phyloP scores from a whole-genome alignment of 2,113 vertebrate species.

The Diadophis punctatus region DNA sequence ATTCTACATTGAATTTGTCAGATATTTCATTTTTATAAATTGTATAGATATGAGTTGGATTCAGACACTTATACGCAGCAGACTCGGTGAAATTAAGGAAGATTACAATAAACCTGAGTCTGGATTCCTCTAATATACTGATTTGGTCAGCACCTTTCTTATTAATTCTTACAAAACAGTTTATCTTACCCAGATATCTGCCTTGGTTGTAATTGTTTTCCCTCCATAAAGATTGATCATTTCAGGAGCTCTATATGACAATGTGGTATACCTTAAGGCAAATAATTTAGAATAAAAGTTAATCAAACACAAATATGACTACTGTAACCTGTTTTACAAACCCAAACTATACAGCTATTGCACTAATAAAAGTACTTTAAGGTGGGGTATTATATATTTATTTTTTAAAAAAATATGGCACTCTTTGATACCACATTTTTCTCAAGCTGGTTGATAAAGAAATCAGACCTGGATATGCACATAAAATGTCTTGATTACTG shows the following conservation, averaged over 20 bases:
- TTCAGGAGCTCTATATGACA: constrained; percentile 95
- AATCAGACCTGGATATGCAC: background rate
- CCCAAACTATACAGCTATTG: background rate
- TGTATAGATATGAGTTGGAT: background rate
- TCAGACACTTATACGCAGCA: background rate
- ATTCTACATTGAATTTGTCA: background rate
- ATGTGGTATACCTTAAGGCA: constrained; percentile 87
- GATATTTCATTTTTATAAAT: background rate
- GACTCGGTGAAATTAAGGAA: background rate
- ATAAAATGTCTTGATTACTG: background rate
- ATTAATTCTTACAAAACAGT: background rate
- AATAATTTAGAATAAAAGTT: background rate
- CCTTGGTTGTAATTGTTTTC: constrained; percentile 94
- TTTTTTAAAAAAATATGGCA: background rate
- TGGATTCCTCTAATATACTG: background rate
- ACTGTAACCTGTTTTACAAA: background rate
- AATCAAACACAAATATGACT: background rate
- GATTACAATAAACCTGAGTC: background rate
- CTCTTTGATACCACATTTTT: background rate
- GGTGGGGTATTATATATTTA: background rate
- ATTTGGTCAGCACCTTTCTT: background rate
- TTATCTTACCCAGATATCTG: constrained; percentile 95
- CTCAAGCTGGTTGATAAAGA: background rate
- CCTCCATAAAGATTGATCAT: constrained; percentile 98
- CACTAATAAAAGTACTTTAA: background rate